Evolutionary conservation across 2,888 invertebrate genomes (phyloP).

Genomic region (Zonitis immaculata): DNA sequence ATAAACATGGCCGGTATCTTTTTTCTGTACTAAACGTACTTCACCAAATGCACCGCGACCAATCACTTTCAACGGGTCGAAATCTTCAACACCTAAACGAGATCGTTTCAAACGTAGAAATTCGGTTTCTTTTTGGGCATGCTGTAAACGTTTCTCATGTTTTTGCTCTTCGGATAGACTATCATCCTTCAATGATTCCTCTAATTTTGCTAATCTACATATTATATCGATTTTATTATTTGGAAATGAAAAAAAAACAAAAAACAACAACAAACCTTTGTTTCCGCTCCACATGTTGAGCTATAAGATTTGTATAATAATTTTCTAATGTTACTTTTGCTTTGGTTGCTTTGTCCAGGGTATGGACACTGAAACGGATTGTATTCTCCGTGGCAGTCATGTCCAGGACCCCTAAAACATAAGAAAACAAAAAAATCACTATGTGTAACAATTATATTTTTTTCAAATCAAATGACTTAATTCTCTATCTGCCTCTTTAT

Average conservation of each 20-base stretch:
- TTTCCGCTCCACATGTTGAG: conserved; percentile 96
- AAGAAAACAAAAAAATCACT: conserved; percentile 34
- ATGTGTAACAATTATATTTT: too few species aligned
- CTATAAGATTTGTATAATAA: conserved; percentile 97
- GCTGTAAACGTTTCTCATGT: conserved; percentile 88
- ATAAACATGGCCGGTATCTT: conserved; percentile 99
- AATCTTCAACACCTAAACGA: conserved; percentile 95
- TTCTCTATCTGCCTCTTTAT: too few species aligned
- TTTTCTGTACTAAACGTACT: conserved; percentile 97
- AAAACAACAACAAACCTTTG: conserved; percentile 61
- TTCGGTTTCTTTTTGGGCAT: conserved; percentile 98
- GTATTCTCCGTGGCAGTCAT: conserved; percentile 78
- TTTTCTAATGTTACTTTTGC: conserved; percentile 98
- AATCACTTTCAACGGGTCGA: conserved; percentile 95
- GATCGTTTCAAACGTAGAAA: conserved; percentile 94
- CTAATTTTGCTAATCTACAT: conserved; percentile 78
- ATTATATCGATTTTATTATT: not conserved
- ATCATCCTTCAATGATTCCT: conserved; percentile 95
- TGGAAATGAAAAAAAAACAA: not conserved
- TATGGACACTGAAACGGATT: conserved; percentile 94
- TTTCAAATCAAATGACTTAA: not conserved
- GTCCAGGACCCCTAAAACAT: conserved; percentile 66
- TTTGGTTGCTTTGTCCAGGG: conserved; percentile 97
- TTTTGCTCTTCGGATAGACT: conserved; percentile 91
- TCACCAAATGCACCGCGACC: conserved; percentile 92